Percentiles rank a stretch among this genome's conserved stretches.
phyloP scores from a whole-genome alignment of 2,113 vertebrate genomes.

The Grammomys surdaster region DNA sequence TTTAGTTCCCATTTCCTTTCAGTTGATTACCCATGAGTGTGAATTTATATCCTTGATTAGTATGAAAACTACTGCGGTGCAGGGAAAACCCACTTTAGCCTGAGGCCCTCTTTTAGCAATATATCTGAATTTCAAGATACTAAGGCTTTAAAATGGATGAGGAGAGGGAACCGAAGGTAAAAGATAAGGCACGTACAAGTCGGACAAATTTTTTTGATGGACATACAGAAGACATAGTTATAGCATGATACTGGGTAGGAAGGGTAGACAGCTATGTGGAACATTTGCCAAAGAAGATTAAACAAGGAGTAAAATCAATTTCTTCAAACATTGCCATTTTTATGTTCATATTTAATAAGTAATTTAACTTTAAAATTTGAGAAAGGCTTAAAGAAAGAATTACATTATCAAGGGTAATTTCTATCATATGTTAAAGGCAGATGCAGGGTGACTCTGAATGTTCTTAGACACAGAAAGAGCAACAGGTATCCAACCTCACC shows the following conservation, averaged over 20 bases:
- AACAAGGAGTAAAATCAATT: neutral
- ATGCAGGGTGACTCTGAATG: neutral
- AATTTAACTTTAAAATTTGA: neutral
- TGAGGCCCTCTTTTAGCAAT: neutral
- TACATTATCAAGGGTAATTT: neutral
- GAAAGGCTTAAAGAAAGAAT: neutral
- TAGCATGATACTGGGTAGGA: neutral
- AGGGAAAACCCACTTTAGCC: neutral
- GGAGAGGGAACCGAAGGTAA: neutral
- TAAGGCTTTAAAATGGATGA: neutral
- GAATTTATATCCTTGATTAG: slow-evolving; percentile 7
- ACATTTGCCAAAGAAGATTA: neutral
- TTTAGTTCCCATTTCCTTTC: neutral
- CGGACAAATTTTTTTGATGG: neutral
- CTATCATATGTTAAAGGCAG: neutral
- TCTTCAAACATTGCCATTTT: neutral
- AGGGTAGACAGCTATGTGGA: neutral
- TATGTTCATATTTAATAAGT: neutral
- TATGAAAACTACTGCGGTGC: neutral
- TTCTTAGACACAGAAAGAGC: neutral
- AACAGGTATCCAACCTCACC: neutral
- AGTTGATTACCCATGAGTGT: neutral
- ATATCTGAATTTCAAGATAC: slow-evolving; percentile 24
- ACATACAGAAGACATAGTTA: neutral
- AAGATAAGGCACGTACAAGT: neutral